phyloP scores from a whole-genome alignment of 2,888 invertebrate genomes.

The Archips crataeganus region DNA sequence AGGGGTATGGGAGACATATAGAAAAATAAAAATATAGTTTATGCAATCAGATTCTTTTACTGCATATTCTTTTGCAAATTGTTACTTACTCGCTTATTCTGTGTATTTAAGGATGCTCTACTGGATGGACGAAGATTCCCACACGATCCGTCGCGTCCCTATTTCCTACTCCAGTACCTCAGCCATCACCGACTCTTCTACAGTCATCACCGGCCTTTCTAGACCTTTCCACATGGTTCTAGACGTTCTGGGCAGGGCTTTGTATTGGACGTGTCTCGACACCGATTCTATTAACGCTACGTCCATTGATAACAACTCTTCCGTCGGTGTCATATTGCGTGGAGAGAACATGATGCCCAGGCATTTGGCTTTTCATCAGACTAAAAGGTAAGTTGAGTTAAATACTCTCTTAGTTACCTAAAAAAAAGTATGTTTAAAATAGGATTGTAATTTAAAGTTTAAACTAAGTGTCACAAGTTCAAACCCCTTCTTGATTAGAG shows the following conservation, averaged over 20 bases:
- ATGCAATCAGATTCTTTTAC: no score
- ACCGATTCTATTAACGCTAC: constrained; percentile 96
- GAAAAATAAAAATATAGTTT: no score
- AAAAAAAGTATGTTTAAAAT: no score
- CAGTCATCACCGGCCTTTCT: constrained; percentile 85
- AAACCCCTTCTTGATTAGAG: no score
- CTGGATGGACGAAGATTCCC: constrained; percentile 93
- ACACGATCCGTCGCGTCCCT: constrained; percentile 89
- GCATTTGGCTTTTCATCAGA: constrained; percentile 93
- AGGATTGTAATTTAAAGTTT: no score
- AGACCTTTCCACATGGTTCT: constrained; percentile 94
- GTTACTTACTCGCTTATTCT: not conserved
- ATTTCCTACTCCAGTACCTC: constrained; percentile 72
- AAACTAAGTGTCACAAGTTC: no score
- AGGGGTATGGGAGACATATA: no score
- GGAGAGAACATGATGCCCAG: constrained; percentile 93
- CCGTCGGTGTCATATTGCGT: constrained; percentile 89
- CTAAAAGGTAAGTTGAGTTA: constrained; percentile 86
- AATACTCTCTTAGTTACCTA: no score
- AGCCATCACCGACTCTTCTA: constrained; percentile 67
- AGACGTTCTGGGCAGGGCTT: constrained; percentile 92
- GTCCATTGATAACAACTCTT: constrained; percentile 88
- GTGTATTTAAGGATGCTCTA: constrained; percentile 73
- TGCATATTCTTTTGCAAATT: no score
- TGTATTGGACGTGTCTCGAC: constrained; percentile 95